Conservation (phyloP, 2,113 vertebrate genomes). For the Notechis scutatus region DNA sequence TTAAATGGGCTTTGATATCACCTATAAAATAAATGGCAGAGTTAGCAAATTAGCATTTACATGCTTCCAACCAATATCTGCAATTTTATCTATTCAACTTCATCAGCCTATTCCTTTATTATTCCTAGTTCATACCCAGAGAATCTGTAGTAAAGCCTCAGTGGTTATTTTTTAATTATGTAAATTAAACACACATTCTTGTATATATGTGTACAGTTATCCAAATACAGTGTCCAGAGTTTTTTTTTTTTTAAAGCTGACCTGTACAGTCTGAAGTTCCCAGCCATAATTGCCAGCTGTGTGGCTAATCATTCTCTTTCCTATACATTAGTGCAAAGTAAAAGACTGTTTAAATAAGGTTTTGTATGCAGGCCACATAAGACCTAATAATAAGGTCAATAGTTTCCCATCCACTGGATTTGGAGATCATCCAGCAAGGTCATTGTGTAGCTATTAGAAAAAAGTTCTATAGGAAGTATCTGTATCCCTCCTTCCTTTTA, state of each 20-base stretch:
- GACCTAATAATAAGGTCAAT: background rate
- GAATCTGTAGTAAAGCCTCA: slow-evolving; percentile 42
- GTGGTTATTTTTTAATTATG: slow-evolving; percentile 51
- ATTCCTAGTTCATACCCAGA: background rate
- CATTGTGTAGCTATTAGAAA: background rate
- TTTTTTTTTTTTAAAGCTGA: background rate
- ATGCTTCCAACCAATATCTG: slow-evolving; percentile 62
- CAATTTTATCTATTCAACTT: slow-evolving; percentile 41
- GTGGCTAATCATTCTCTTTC: background rate
- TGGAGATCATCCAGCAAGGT: background rate
- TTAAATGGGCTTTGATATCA: slow-evolving; percentile 66
- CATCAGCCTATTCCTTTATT: slow-evolving; percentile 4
- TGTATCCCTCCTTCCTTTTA: background rate
- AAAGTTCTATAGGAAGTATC: background rate
- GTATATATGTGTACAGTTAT: slow-evolving; percentile 20
- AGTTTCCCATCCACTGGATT: rapidly evolving
- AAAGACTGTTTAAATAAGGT: background rate
- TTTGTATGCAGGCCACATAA: background rate
- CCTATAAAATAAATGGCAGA: slow-evolving; percentile 62
- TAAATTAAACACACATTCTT: background rate
- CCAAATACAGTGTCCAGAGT: background rate
- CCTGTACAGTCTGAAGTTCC: background rate
- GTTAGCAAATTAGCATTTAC: slow-evolving; percentile 65
- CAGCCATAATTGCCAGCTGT: background rate
- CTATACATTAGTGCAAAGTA: background rate